These are phyloP conservation scores for Yoshiicerus persimilis DNA, from an alignment of 1,140 invertebrate species.

Conservation along the genomic window DNA sequence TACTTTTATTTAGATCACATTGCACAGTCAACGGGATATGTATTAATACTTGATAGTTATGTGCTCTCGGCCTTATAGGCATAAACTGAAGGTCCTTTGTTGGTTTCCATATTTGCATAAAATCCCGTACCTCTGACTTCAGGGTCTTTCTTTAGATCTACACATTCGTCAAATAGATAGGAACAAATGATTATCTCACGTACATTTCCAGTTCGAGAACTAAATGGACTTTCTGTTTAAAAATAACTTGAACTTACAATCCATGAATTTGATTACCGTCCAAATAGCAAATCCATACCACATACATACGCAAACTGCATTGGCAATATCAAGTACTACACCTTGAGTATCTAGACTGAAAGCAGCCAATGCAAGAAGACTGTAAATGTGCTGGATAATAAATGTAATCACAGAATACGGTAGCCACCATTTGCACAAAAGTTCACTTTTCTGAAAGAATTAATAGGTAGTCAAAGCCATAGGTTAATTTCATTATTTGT, in stretches of 20 bases:
- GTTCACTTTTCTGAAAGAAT: background rate
- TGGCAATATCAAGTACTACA: background rate
- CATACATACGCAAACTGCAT: background rate
- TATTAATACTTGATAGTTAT: background rate
- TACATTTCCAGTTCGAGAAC: too few species aligned
- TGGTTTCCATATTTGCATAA: background rate
- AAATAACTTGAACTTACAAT: background rate
- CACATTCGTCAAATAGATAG: background rate
- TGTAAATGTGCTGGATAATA: background rate
- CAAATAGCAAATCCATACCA: background rate
- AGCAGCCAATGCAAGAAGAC: background rate
- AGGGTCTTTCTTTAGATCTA: background rate
- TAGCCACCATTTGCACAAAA: background rate
- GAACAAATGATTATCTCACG: background rate
- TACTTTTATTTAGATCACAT: too few species aligned
- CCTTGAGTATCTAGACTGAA: background rate
- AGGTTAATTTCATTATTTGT: too few species aligned
- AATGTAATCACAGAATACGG: background rate
- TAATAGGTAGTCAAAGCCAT: too few species aligned
- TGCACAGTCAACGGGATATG: too few species aligned
- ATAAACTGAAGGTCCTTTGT: too few species aligned
- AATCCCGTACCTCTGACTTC: background rate
- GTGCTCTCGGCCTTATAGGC: background rate
- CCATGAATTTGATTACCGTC: background rate
- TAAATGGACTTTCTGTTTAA: background rate